Evolutionary conservation across 2,113 vertebrate species (phyloP), one percentile per base, ranked within the genome.

Genomic region (Cephalopholis sonnerati): DNA sequence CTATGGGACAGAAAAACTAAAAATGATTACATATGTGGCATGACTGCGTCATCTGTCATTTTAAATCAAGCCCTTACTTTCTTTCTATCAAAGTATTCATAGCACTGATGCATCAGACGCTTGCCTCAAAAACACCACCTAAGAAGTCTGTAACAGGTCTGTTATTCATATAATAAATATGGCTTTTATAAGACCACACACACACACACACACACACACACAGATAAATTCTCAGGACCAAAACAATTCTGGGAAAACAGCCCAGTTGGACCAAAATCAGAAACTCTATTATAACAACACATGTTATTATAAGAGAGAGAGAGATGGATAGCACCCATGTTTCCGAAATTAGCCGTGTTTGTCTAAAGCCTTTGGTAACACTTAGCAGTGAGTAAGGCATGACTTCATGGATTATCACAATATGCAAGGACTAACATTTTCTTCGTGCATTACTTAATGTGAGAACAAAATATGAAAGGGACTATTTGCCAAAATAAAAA

Each of bases 201-300:
- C 27, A n/a, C n/a, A 58, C 58, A 39, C 61, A 62, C 7, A 50
- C 46, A 63, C 70, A 72, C 50, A 59, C 4, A 39, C 22, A 53
- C 24, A 32, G 74, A 79, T 53, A 68, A 29, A 75, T 61, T 73
- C 81, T 87, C 25, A 87, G 67, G 67, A 72, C 81, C 66, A 80
- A 75, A 77, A 27, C 57, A 62, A 22, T 82, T 84, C 82, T 83
- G 76, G 74, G 88, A 81, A 85, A 46, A 20, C 25, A 67, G 82
- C 68, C 79, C 16, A 1, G 16, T 46, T 87, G 79, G 83, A 77
- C 53, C n/a, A 41, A 72, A 68, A 87, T 63, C 67, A 85, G 65
- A 73, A 63, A 76, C 44, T 69, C 32, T 83, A 59, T 68, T 82
- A 66, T 57, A 63, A 72, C 29, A 57, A 15, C 63, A 44, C 46